These are phyloP conservation scores for Centropus unirufus DNA, from an alignment of 2,113 vertebrate genomes.

Conservation along the genomic window DNA sequence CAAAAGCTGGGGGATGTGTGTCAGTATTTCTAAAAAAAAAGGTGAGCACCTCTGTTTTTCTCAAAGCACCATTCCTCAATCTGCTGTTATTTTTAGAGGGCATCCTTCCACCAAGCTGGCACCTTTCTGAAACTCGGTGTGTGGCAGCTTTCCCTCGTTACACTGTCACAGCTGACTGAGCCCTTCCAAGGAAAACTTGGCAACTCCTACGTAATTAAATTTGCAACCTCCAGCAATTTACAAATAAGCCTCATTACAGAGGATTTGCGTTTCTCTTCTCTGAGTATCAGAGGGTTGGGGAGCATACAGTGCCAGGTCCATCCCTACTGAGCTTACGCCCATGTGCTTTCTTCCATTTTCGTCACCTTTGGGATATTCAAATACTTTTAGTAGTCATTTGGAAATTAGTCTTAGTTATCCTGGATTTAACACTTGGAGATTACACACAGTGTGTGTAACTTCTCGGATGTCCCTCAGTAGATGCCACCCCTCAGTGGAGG, in stretches of 20 bases:
- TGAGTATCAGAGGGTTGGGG: not conserved
- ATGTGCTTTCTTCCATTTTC: not conserved
- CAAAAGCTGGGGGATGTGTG: not conserved
- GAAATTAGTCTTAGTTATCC: not conserved
- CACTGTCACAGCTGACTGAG: not conserved
- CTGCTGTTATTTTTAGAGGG: constrained; percentile 21
- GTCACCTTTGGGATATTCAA: not conserved
- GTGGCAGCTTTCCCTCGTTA: not conserved
- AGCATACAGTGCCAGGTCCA: accelerated
- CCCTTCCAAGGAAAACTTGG: not conserved
- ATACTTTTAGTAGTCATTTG: not conserved
- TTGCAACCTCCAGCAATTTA: not conserved
- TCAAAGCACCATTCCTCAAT: not conserved
- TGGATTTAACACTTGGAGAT: not conserved
- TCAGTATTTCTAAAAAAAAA: not conserved
- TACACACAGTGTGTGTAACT: not conserved
- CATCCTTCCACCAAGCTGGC: not conserved
- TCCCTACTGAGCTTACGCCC: accelerated
- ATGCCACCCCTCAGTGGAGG: not conserved
- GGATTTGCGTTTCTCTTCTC: not conserved
- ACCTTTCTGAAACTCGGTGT: not conserved
- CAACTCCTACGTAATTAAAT: not conserved
- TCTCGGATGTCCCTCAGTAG: not conserved
- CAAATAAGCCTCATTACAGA: not conserved
- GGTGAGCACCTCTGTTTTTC: constrained; percentile 10